Evolutionary conservation across 2,888 invertebrate genomes (phyloP).

Genomic region (Flabesymbios commensalis): DNA sequence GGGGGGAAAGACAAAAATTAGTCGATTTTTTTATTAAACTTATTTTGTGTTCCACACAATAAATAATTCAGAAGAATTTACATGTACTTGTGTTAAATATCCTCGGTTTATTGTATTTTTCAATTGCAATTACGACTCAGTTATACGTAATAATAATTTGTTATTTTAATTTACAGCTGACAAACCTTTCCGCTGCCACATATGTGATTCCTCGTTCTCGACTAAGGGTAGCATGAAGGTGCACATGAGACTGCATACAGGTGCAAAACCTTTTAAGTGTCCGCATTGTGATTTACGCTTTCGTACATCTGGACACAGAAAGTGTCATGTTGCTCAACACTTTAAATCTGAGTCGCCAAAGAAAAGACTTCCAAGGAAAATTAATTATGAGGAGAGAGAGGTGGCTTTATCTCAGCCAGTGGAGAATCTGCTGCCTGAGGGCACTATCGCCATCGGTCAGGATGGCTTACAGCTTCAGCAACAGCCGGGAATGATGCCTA

Average conservation of each 20-base stretch:
- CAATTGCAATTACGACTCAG: too few species aligned
- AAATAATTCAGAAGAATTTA: too few species aligned
- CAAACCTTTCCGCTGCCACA: conserved; percentile 59
- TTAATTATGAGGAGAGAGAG: not conserved
- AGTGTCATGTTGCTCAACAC: conserved; percentile 68
- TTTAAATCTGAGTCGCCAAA: conserved; percentile 48
- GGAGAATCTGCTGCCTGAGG: not conserved
- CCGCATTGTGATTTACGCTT: conserved; percentile 77
- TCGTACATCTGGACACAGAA: conserved; percentile 71
- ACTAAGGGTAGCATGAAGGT: conserved; percentile 62
- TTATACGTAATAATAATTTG: too few species aligned
- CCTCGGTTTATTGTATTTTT: too few species aligned
- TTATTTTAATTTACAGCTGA: conserved; percentile 47
- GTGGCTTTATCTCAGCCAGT: not conserved
- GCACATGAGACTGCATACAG: conserved; percentile 62
- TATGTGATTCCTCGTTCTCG: conserved; percentile 60
- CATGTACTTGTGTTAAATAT: too few species aligned
- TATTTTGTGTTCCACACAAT: too few species aligned
- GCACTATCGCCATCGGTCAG: too few species aligned
- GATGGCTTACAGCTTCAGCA: not conserved
- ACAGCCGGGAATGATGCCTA: not conserved
- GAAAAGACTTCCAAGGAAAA: not conserved
- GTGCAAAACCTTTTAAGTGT: conserved; percentile 82
- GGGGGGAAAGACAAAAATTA: too few species aligned
- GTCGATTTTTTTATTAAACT: too few species aligned